phyloP scores from a whole-genome alignment of 2,797 vertebrate genomes.

The Simalia tracyae region DNA sequence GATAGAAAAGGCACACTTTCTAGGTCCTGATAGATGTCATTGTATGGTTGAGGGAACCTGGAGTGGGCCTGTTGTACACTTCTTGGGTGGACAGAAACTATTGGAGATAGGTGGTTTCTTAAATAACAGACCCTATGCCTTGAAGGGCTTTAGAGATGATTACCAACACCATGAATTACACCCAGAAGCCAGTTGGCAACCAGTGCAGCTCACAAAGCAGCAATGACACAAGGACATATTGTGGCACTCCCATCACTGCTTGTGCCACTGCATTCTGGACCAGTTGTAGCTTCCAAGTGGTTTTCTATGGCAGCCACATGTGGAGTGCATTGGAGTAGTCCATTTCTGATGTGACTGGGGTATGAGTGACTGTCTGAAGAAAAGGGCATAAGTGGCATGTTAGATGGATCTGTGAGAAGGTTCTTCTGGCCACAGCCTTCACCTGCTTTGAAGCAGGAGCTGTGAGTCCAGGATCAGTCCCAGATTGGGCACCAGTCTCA shows the following conservation, averaged over 20 bases:
- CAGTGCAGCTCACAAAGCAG: not conserved
- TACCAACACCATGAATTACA: not conserved
- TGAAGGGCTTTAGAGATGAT: not conserved
- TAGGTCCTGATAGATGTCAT: not conserved
- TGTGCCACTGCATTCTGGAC: not conserved
- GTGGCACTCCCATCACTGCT: not conserved
- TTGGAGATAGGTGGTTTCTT: not conserved
- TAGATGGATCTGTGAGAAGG: not conserved
- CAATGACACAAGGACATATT: not conserved
- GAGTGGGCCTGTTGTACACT: not conserved
- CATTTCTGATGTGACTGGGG: not conserved
- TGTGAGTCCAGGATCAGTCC: not conserved
- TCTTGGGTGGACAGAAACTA: not conserved
- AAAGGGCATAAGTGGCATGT: not conserved
- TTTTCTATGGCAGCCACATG: not conserved
- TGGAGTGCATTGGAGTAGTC: not conserved
- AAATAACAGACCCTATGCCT: not conserved
- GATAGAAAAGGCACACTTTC: not conserved
- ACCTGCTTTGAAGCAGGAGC: not conserved
- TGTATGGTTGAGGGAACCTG: not conserved
- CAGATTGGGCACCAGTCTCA: not conserved
- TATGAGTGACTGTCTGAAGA: not conserved
- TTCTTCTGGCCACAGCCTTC: not conserved
- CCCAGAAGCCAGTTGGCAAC: not conserved
- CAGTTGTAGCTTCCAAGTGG: not conserved